A percentile compares a stretch with the other conserved stretches of the same genome.
Evolutionary conservation across 1,140 invertebrate genomes (phyloP).

Genomic region (Saccostrea echinata): DNA sequence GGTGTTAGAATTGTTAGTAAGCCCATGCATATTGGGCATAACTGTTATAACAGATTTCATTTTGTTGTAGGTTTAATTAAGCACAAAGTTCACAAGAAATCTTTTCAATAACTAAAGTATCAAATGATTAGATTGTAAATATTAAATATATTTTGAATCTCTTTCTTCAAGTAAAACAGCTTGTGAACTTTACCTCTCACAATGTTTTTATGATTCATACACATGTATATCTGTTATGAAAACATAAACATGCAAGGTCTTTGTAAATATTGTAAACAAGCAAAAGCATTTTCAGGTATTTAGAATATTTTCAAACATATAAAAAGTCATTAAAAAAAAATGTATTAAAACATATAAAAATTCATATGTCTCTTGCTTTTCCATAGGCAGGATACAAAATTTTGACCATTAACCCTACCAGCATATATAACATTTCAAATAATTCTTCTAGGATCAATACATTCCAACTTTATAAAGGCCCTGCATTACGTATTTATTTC

Average conservation of each 20-base stretch:
- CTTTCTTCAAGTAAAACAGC: not conserved
- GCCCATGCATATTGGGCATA: not conserved
- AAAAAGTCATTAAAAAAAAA: no score
- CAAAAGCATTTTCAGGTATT: not conserved
- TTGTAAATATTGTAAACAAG: not conserved
- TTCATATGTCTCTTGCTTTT: no score
- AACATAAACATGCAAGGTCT: not conserved
- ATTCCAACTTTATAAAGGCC: not conserved
- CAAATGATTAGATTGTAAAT: not conserved
- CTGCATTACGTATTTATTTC: not conserved
- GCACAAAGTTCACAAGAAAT: conserved; percentile 28
- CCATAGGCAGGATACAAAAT: no score
- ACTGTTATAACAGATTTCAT: conserved; percentile 5
- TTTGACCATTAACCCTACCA: no score
- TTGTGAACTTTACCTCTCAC: not conserved
- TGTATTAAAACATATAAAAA: not conserved
- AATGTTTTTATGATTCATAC: not conserved
- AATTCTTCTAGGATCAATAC: not conserved
- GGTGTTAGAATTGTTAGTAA: not conserved
- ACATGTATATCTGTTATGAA: not conserved
- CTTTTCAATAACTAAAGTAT: not conserved
- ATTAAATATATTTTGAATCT: not conserved
- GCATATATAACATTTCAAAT: not conserved
- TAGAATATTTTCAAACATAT: not conserved
- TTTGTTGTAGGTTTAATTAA: conserved; percentile 36